These are phyloP conservation scores for Syrmaticus mikado DNA, from an alignment of 2,113 vertebrate species.

Conservation along the genomic window DNA sequence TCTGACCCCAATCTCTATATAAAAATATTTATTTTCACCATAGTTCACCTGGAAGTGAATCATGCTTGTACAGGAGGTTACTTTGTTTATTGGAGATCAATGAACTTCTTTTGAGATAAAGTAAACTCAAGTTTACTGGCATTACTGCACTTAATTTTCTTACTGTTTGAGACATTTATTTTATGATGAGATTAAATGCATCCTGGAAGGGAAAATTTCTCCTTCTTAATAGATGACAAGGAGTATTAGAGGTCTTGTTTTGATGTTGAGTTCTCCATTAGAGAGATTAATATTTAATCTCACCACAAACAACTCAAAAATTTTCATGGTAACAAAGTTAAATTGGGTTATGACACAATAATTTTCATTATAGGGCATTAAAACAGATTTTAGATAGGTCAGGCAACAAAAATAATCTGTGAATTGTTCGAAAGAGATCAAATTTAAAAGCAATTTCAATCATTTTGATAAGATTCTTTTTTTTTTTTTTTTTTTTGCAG, in stretches of 20 bases:
- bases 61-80: fast-evolving
- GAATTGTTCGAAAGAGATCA: background rate
- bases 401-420: constrained; percentile 26
- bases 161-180: background rate
- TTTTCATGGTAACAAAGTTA: background rate
- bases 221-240: background rate
- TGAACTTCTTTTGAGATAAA: background rate
- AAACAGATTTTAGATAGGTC: background rate
- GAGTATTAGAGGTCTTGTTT: background rate
- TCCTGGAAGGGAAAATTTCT: background rate
- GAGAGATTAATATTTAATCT: background rate
- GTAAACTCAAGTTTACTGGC: background rate
- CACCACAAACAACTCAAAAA: background rate
- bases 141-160: background rate
- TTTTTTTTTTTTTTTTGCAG: background rate
- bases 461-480: background rate
- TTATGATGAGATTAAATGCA: background rate
- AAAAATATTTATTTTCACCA: background rate
- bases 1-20: background rate
- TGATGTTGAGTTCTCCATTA: background rate
- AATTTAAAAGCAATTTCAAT: background rate
- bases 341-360: background rate
- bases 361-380: constrained; percentile 15
- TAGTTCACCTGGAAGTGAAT: fast-evolving
- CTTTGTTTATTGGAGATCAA: background rate